Evolutionary conservation across 1,140 invertebrate species (phyloP), one percentile per base, ranked within the genome.

Genomic region (Cheumatopsyche charites): DNA sequence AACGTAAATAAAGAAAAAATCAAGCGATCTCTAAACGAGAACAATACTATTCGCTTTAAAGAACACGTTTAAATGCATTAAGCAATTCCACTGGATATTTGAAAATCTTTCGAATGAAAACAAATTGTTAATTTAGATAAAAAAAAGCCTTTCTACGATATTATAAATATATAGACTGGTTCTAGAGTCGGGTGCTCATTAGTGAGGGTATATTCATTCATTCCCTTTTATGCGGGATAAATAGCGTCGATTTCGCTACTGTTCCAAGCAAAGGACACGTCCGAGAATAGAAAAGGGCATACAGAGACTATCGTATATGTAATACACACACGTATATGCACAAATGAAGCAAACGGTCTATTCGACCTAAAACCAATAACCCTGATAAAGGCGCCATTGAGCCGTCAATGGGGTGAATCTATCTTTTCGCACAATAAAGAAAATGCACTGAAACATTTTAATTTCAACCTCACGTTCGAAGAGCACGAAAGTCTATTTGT

Each of bases 391-490:
- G 62, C 62, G 6, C 12, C 62, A 65, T 65, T 65, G 29, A 45
- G 62, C n/a, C 62, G 62, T 65, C 62, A 65, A 65, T 45, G 62
- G 26, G 19, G 62, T 19, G 41, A 65, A 65, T 65, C 62, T 36
- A 42, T 62, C 26, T 62, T 15, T 62, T 21, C 17, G 13, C 13
- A 49, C 29, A 36, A 36, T 9, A 3, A 36, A 9, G 29, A 36
- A 36, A 36, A 36, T 36, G 29, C 29, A 36, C 29, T n/a, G n/a
- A n/a, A n/a, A n/a, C 29, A 36, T 36, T 4, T 36, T 36, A 36
- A 36, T n/a, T n/a, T n/a, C n/a, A n/a, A n/a, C n/a, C n/a, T n/a
- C n/a, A n/a, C n/a, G n/a, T n/a, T n/a, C n/a, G n/a, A n/a, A n/a
- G n/a, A n/a, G n/a, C n/a, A n/a, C n/a, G n/a, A n/a, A n/a, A n/a